Evolutionary conservation across 2,113 vertebrate species (phyloP).

Genomic region (Telmatochromis sp.): DNA sequence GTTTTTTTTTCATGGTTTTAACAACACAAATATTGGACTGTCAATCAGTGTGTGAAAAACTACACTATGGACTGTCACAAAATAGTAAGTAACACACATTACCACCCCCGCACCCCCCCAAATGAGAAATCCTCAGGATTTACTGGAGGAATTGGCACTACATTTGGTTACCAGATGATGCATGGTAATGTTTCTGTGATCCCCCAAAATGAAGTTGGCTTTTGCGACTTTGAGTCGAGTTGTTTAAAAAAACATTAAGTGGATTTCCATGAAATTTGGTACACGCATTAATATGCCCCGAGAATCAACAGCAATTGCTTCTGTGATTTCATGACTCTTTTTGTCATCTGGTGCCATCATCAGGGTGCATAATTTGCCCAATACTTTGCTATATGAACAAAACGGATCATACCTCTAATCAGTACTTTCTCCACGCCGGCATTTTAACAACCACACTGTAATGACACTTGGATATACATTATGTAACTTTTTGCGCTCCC

Average conservation of each 20-base stretch:
- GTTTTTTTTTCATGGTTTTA: neutral
- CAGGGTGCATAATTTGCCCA: neutral
- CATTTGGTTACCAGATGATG: neutral
- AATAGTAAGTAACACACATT: neutral
- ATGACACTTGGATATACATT: neutral
- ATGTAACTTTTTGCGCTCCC: neutral
- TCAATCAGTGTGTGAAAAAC: neutral
- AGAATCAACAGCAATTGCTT: neutral
- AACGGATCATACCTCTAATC: neutral
- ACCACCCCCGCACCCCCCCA: fast-evolving
- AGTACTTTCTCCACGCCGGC: neutral
- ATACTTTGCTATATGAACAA: neutral
- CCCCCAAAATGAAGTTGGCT: neutral
- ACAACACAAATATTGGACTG: neutral
- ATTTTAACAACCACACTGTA: neutral
- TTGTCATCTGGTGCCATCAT: neutral
- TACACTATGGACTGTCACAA: neutral
- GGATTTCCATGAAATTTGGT: neutral
- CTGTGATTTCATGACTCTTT: neutral
- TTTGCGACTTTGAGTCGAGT: neutral
- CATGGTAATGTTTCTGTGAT: neutral
- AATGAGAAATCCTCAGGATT: neutral
- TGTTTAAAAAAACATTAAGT: neutral
- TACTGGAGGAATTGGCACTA: neutral
- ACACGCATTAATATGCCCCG: neutral